Percentiles rank a stretch among this genome's conserved stretches.
Evolutionary conservation across 1,140 invertebrate species (phyloP).

Genomic region (Elysia chlorotica): DNA sequence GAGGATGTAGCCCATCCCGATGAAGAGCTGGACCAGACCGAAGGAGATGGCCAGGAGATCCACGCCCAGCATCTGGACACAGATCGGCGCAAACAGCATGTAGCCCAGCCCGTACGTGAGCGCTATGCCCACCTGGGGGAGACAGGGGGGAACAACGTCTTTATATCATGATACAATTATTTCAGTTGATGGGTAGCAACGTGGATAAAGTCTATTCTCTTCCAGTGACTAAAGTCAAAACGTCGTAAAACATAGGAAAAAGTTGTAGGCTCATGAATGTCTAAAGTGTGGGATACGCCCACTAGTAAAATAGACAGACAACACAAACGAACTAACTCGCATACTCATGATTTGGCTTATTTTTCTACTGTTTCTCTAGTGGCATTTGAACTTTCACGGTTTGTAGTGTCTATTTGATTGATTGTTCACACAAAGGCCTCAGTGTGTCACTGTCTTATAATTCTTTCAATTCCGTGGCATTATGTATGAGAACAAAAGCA

Average conservation of each 20-base stretch:
- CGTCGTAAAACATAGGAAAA: neutral
- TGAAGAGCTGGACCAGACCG: conserved; percentile 9
- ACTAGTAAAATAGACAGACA: neutral
- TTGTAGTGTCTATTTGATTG: no score
- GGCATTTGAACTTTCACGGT: no score
- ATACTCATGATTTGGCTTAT: no score
- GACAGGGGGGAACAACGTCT: neutral
- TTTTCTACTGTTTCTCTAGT: no score
- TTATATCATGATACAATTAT: neutral
- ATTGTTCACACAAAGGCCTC: no score
- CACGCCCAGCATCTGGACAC: neutral
- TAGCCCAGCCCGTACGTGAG: conserved; percentile 1
- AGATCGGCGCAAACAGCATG: neutral
- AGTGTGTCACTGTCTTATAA: neutral
- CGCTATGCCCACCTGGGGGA: neutral
- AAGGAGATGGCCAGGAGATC: conserved; percentile 5
- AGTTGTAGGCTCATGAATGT: no score
- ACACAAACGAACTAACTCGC: no score
- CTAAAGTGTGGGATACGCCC: neutral
- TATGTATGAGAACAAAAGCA: neutral
- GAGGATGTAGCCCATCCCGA: conserved; percentile 9
- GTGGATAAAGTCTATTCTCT: neutral
- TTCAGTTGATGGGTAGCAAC: neutral
- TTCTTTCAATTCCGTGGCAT: neutral
- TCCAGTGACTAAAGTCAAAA: neutral